Base-by-base conservation (phyloP, 2,113 vertebrate species). In the Podocnemis expansa region DNA sequence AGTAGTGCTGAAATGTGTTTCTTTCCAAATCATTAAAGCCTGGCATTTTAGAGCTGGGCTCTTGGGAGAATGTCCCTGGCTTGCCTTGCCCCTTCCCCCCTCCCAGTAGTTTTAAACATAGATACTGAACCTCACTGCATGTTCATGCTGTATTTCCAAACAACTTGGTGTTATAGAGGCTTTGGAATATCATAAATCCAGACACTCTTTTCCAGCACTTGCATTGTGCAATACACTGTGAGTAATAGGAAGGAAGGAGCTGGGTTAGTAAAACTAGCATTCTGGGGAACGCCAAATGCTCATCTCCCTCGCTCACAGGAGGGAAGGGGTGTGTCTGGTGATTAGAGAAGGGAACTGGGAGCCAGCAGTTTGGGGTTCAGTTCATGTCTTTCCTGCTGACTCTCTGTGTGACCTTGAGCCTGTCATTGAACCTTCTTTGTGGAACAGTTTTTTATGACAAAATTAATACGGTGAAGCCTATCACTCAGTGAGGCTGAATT, bases 1-100 rank as follows among this genome's bases (percentile, higher is more conserved):
- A 0, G 43, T 38, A 93, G 87, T 91, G 95, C 95, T 90, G 92
- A 97, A 96, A 95, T 91, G 90, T 97, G 95, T 97, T 98, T 97
- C 97, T 96, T 97, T 97, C 96, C 96, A 96, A 94, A 89, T 97
- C 97, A 96, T 95, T 97, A 97, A 96, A 96, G 89, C 82, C 81
- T 96, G 93, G 90, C 91, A 90, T 94, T 94, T 97, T 89, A 93
- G 91, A 97, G 89, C 67, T 56, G 63, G 41, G 83, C 96, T 97
- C 96, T 80, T 89, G 95, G 95, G 96, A 96, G 63, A 94, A 92
- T 43, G 90, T 91, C 88, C 75, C n/a, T 87, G 47, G 81, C 52
- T 85, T 38, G 63, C 73, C 80, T 80, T 73, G 85, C 89, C 89
- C 93, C 47, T 5, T 60, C 27, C 95, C 80, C 58, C 43, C 89